Base-by-base conservation (phyloP, 1,140 invertebrate species). In the Cydia amplana region DNA sequence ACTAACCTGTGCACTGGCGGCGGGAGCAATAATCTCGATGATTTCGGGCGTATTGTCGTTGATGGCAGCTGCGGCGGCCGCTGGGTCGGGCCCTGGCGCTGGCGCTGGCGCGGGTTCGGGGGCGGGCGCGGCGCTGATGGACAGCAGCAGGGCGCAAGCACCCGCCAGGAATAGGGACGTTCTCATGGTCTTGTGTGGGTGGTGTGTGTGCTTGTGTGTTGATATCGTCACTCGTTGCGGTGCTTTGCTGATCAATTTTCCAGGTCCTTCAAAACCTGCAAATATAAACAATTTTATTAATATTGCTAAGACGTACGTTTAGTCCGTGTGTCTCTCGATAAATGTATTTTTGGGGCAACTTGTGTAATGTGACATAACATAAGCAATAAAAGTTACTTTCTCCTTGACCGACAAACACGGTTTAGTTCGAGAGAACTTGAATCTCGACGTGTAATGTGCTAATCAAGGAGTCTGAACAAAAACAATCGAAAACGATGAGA, bases 21-120 rank as follows among this genome's bases (percentile, higher is more conserved):
- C 91, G 23, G 93, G 93, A 0, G 91, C 90, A 75, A 93, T 93
- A 77, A 93, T 93, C 74, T 93, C 93, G 36, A 93, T 93, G 78
- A 93, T 93, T 73, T 93, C 91, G 0, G 91, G 93, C 40, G 76
- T 80, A 79, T 86, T 84, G 83, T 93, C 91, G n/a, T 82, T 84
- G 16, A 80, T 84, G 51, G 90, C 83, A 25, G 80, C 77, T 2
- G 87, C 83, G 32, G 74, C 46, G 6, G 84, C 75, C 7, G 80
- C 82, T 20, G 90, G 87, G 10, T 80, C 78, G 43, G 89, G 79
- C 12, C 79, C 82, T 5, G 88, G 82, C 74, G 75, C 78, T n/a
- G 80, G 78, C n/a, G 51, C 82, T 25, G 85, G 83, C 32, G 77
- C 63, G 12, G 84, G 76, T 5, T 65, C 82, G 36, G 89, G 82